These are phyloP conservation scores for Cryptoblepharus egeriae DNA, from an alignment of 2,797 vertebrate species.

Conservation along the genomic window DNA sequence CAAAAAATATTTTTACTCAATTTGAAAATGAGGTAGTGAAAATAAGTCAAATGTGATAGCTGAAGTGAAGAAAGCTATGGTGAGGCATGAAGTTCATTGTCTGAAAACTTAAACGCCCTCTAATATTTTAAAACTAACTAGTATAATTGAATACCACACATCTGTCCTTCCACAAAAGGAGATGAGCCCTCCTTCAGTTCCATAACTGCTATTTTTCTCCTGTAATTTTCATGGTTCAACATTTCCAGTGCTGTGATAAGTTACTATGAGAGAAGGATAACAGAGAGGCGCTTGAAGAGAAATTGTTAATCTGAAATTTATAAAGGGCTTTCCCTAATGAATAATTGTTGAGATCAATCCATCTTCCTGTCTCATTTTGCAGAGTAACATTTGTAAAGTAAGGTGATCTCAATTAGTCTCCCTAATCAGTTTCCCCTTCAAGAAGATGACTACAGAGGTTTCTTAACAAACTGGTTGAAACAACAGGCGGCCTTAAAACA, in stretches of 20 bases:
- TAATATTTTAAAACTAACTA: not conserved
- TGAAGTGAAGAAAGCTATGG: not conserved
- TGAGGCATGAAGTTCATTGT: not conserved
- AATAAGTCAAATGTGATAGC: not conserved
- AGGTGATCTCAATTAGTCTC: conserved; percentile 73
- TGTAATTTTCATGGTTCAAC: conserved; percentile 70
- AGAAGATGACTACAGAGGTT: not conserved
- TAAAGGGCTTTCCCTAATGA: conserved; percentile 81
- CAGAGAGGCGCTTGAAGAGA: conserved; percentile 72
- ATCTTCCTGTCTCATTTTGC: conserved; percentile 75
- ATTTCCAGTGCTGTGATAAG: conserved; percentile 69
- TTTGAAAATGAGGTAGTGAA: not conserved
- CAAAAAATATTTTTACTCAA: not conserved
- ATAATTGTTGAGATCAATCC: conserved; percentile 76
- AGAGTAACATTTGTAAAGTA: conserved; percentile 77
- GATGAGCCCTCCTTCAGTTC: conserved; percentile 40
- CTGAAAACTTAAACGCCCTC: not conserved
- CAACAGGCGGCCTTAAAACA: not conserved
- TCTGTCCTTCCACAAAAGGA: conserved; percentile 54
- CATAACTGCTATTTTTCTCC: conserved; percentile 42
- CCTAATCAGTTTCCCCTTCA: conserved; percentile 61
- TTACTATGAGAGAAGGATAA: conserved; percentile 66
- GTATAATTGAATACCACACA: conserved; percentile 38
- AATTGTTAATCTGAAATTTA: conserved; percentile 82
- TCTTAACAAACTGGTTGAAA: fast-evolving